Base-by-base conservation (phyloP, 1,140 invertebrate species). In the Stenopsyche tienmushanensis region DNA sequence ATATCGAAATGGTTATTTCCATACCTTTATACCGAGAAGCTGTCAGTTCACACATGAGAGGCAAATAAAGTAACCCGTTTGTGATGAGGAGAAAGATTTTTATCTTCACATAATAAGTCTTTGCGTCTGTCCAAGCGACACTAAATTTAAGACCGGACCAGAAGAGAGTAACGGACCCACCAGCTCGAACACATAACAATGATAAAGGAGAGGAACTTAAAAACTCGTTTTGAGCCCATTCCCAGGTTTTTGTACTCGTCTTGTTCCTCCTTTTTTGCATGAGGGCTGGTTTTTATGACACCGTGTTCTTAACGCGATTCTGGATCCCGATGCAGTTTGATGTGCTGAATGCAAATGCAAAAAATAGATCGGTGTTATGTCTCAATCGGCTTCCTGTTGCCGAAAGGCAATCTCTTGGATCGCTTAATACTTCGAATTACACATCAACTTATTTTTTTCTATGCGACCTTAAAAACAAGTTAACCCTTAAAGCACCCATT, bases 141-240 rank as follows among this genome's bases (percentile, higher is more conserved):
- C 57, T 60, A 60, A 60, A 60, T 60, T 60, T 60, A 45, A 60
- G 57, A 60, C 29, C 39, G 42, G 41, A n/a, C 57, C 57, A 8
- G 53, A 47, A 15, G 53, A 57, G 57, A 60, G 42, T 60, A 60
- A 60, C 57, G 57, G 57, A 60, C 57, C 57, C 57, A 60, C 57
- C 57, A 44, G 57, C 44, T 47, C 57, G 57, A 44, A 26, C 57
- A 60, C 57, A 60, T 60, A 60, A 60, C 57, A 60, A 60, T 60
- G 57, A 60, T 60, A 60, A 60, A 60, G 57, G 57, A 60, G 57
- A 47, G 44, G 44, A 60, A 60, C 55, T 58, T 17, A 17, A 54
- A 34, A 58, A 58, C 57, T 60, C 57, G 57, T 60, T 60, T 60
- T 23, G 57, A 34, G 41, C 21, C 21, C 41, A 15, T 45, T 26